Conservation (phyloP, 2,888 invertebrate genomes). For the Lordiphosa andalusiaca region DNA sequence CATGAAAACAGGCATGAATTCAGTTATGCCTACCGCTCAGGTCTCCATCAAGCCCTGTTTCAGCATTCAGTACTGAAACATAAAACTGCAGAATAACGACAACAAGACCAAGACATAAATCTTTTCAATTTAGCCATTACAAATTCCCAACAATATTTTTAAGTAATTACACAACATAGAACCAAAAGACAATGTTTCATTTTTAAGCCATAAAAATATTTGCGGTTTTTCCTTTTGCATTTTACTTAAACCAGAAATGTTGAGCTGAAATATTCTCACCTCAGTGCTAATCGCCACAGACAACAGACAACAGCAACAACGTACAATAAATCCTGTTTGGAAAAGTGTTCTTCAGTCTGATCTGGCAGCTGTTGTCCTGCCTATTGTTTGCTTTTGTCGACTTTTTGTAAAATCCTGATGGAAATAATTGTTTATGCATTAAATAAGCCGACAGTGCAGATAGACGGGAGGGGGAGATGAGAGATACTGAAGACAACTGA, state of each 20-base stretch:
- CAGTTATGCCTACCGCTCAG: no score
- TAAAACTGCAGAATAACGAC: no score
- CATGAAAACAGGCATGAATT: no score
- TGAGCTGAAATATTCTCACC: slow-evolving; percentile 19
- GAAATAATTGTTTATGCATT: slow-evolving; percentile 78
- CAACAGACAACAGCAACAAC: slow-evolving; percentile 39
- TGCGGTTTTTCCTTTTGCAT: slow-evolving; percentile 52
- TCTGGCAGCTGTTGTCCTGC: slow-evolving; percentile 43
- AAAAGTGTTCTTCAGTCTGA: slow-evolving; percentile 7
- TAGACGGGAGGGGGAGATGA: slow-evolving; percentile 19
- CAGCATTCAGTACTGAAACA: no score
- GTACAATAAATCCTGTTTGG: slow-evolving; percentile 26
- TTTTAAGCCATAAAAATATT: slow-evolving; percentile 58
- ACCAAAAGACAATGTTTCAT: slow-evolving; percentile 27
- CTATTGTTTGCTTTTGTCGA: slow-evolving; percentile 70
- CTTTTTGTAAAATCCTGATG: slow-evolving; percentile 74
- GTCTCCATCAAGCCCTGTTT: no score
- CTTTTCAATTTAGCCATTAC: no score
- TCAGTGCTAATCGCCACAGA: slow-evolving; percentile 52
- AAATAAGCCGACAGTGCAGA: slow-evolving; percentile 67
- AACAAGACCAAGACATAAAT: not conserved
- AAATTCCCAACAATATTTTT: slow-evolving; percentile 34
- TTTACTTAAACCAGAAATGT: slow-evolving; percentile 10
- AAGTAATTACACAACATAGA: slow-evolving; percentile 57
- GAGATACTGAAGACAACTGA: slow-evolving; percentile 57